Evolutionary conservation across 1,140 invertebrate genomes (phyloP).

Genomic region (Drosophila equinoxialis): DNA sequence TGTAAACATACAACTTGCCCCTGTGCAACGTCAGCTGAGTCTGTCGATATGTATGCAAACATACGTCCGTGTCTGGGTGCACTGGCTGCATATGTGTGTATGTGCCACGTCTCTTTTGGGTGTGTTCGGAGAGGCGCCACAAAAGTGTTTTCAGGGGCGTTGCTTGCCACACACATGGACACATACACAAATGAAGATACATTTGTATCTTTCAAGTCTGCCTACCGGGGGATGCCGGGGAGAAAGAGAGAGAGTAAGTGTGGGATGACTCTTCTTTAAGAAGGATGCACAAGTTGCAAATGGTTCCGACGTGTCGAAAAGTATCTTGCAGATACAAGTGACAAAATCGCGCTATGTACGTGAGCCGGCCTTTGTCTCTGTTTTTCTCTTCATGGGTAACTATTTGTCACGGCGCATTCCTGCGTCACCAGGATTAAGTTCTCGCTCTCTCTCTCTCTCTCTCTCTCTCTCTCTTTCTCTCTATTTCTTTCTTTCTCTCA

Average conservation of each 20-base stretch:
- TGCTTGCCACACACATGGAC: constrained; percentile 59
- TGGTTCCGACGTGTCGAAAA: constrained; percentile 64
- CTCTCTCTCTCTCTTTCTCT: constrained; percentile 5
- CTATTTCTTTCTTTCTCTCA: neutral
- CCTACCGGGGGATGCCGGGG: neutral
- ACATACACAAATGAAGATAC: constrained; percentile 37
- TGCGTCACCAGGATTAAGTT: constrained; percentile 70
- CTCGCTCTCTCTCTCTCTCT: too few species aligned
- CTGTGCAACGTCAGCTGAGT: constrained; percentile 10
- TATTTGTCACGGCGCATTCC: constrained; percentile 75
- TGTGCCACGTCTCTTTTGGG: neutral
- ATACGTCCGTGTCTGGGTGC: neutral
- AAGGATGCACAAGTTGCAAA: constrained; percentile 54
- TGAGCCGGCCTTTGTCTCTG: constrained; percentile 40
- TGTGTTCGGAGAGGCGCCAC: constrained; percentile 41
- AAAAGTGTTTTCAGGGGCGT: constrained; percentile 75
- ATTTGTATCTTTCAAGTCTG: constrained; percentile 56
- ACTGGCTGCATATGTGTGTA: neutral
- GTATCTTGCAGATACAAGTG: constrained; percentile 61
- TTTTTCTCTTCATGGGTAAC: constrained; percentile 48
- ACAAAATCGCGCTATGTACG: constrained; percentile 71
- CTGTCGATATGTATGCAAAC: neutral
- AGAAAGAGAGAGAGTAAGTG: constrained; percentile 34
- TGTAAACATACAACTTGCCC: constrained; percentile 62
- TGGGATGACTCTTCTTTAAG: constrained; percentile 9